Evolutionary conservation across 35 echinoderm and acorn worm genomes (phyloP), one percentile per base, ranked within the genome.

Genomic region (Acanthaster planci): DNA sequence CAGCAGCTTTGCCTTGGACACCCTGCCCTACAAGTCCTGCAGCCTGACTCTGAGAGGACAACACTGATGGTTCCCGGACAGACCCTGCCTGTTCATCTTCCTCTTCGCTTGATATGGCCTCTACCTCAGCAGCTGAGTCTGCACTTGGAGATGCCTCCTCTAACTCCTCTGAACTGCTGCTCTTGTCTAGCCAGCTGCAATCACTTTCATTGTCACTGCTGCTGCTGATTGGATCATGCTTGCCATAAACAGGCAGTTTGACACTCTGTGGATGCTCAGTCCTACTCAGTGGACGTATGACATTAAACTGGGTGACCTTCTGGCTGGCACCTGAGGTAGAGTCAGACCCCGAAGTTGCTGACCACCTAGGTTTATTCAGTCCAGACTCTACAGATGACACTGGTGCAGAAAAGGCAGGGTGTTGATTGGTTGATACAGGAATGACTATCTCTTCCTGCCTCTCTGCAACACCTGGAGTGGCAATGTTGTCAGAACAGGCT

Each of bases 171-270:
- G 64, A 72, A 34, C 23, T 14, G 30, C 81, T 83, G 38, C 29
- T 51, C 51, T 55, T 44, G 32, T 81, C 79, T 32, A 81, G 44
- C 81, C 81, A 83, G 32, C 81, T 83, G 44, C 81, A 83, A 1
- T 58, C 52, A 36, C 81, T 83, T 8, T 32, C 81, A 37, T 83
- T 53, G 16, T 53, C 56, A 27, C 56, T 57, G 56, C 56, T 57
- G 37, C 81, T 83, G 32, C 22, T 83, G 0, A 5, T 83, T 27
- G 15, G 19, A 40, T 83, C 81, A 60, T 12, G 51, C 29, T 57
- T 57, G 31, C 38, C 51, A 53, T 58, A 60, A 37, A 83, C 35
- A 35, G 1, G 15, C 0, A 58, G 27, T 18, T 59, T 59, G 14
- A 8, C 8, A 47, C 42, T 12, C 42, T 47, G 42, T 47, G 42